phyloP scores from a whole-genome alignment of 2,113 vertebrate species.

The Chloebia gouldiae region DNA sequence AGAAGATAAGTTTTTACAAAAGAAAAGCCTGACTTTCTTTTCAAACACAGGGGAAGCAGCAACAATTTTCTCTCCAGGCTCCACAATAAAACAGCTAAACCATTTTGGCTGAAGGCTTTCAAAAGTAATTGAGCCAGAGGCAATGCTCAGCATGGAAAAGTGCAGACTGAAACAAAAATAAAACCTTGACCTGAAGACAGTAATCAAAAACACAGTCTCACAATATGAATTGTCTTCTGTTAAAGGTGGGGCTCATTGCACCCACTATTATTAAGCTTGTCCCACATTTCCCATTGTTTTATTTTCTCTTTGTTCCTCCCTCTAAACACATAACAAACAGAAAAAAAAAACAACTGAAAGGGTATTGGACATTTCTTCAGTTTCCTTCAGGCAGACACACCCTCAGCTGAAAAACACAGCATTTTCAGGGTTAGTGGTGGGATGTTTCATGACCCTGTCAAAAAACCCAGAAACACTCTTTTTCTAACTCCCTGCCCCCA shows the following conservation, averaged over 20 bases:
- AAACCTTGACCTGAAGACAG: neutral
- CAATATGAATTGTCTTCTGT: neutral
- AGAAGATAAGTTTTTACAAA: neutral
- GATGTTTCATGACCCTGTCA: neutral
- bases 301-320: constrained; percentile 51
- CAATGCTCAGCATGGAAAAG: constrained; percentile 1
- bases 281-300: constrained; percentile 23
- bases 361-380: neutral
- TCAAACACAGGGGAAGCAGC: neutral
- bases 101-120: constrained; percentile 14
- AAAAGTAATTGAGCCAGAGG: neutral
- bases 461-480: neutral
- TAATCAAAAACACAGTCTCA: neutral
- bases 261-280: neutral
- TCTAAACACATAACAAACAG: constrained; percentile 33
- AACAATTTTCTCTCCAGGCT: neutral
- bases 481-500: neutral
- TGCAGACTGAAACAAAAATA: neutral
- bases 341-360: neutral
- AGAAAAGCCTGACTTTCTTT: neutral
- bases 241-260: constrained; percentile 2
- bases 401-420: neutral
- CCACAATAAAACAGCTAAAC: neutral
- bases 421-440: neutral
- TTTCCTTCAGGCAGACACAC: constrained; percentile 26